Evolutionary conservation across 2,113 vertebrate species (phyloP).

Genomic region (Gobio gobio): DNA sequence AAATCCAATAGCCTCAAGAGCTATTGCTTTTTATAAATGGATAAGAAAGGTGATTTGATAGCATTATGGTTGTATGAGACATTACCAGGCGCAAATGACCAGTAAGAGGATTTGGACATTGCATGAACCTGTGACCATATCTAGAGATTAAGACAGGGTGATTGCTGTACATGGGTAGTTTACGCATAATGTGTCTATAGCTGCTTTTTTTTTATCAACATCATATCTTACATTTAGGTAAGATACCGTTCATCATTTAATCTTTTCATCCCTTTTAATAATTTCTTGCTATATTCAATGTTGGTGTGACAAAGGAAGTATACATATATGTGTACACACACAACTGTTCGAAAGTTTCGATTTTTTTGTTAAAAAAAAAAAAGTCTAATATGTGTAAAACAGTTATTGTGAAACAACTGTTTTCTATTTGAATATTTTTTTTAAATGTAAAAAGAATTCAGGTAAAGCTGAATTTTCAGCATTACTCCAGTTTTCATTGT

Average conservation of each 20-base stretch:
- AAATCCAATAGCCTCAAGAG: conserved; percentile 61
- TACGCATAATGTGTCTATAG: background rate
- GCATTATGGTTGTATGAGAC: conserved; percentile 58
- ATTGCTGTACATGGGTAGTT: conserved; percentile 1
- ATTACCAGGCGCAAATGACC: conserved; percentile 56
- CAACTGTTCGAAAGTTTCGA: no score
- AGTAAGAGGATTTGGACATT: conserved; percentile 69
- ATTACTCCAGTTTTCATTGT: no score
- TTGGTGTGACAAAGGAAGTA: background rate
- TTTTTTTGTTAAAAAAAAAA: no score
- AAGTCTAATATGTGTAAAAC: no score
- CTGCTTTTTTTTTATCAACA: no score
- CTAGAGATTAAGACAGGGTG: background rate
- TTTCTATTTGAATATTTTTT: no score
- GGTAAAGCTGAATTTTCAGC: no score
- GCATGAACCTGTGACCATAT: conserved; percentile 46
- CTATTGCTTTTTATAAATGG: conserved; percentile 63
- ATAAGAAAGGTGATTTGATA: conserved; percentile 65
- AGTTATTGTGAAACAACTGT: no score
- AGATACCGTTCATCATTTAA: background rate
- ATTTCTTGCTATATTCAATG: background rate
- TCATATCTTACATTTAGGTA: background rate
- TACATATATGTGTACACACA: no score
- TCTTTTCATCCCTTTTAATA: background rate
- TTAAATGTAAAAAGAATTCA: no score